phyloP scores from a whole-genome alignment of 2,888 invertebrate genomes.

The Amphipoea lucens region DNA sequence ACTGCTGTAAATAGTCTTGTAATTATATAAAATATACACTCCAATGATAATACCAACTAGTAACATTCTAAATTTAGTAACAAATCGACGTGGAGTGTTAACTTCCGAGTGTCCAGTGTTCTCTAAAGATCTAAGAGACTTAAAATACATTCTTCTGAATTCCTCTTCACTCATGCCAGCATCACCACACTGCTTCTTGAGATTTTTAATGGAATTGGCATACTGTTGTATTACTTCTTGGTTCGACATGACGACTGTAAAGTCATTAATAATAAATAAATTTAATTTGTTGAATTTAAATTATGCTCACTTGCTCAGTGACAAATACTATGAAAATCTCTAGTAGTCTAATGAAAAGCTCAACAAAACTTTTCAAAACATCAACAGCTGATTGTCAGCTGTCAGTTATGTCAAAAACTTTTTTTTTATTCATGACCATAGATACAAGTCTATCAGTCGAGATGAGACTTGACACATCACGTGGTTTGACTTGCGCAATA shows the following conservation, averaged over 20 bases:
- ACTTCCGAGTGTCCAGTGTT: slow-evolving; percentile 54
- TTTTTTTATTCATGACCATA: too few relatives aligned
- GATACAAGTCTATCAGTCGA: too few relatives aligned
- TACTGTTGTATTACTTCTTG: slow-evolving; percentile 79
- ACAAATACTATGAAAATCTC: background rate
- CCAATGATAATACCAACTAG: slow-evolving; percentile 66
- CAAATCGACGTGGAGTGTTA: slow-evolving; percentile 15
- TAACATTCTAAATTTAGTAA: slow-evolving; percentile 55
- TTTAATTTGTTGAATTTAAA: background rate
- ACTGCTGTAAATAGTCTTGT: slow-evolving; percentile 92
- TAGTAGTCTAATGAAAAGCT: too few relatives aligned
- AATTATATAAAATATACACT: slow-evolving; percentile 85
- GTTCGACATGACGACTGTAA: slow-evolving; percentile 68
- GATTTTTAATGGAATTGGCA: slow-evolving; percentile 89
- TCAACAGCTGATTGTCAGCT: slow-evolving; percentile 35
- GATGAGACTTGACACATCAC: too few relatives aligned
- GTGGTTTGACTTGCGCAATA: too few relatives aligned
- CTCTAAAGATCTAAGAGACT: slow-evolving; percentile 83
- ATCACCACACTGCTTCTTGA: slow-evolving; percentile 90
- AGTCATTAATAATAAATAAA: slow-evolving; percentile 1
- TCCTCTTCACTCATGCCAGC: slow-evolving; percentile 91
- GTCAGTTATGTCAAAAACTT: background rate
- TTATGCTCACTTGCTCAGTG: background rate
- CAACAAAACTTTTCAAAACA: slow-evolving; percentile 14
- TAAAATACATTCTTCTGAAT: slow-evolving; percentile 90